Evolutionary conservation across 2,113 vertebrate genomes (phyloP).

Genomic region (Lates calcarifer): DNA sequence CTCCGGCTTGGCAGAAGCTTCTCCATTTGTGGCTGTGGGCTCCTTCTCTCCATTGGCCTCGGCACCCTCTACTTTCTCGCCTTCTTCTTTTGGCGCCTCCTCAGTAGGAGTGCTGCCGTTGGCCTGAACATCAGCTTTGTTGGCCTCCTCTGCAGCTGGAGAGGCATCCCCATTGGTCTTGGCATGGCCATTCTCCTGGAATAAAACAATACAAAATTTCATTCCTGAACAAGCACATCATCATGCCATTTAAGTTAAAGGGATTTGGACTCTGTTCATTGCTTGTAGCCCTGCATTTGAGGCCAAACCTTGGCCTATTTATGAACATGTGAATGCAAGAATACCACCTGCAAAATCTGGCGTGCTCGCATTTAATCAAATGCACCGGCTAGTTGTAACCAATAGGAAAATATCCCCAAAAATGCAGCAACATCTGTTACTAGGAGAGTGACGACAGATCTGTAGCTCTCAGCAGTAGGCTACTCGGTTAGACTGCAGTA

Average conservation of each 20-base stretch:
- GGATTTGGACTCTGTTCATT: neutral
- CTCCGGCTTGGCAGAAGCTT: constrained; percentile 79
- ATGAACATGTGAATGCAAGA: neutral
- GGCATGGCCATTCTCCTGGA: constrained; percentile 92
- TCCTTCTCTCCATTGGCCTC: constrained; percentile 83
- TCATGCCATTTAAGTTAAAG: neutral
- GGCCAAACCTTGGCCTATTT: neutral
- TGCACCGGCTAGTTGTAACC: constrained; percentile 32
- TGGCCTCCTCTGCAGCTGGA: constrained; percentile 86
- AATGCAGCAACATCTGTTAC: constrained; percentile 82
- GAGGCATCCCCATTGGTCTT: constrained; percentile 88
- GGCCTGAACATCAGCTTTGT: constrained; percentile 89
- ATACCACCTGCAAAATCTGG: neutral
- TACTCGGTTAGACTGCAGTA: constrained; percentile 50
- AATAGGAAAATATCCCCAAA: constrained; percentile 69
- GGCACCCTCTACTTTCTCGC: constrained; percentile 73
- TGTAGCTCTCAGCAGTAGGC: constrained; percentile 67
- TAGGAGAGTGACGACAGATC: constrained; percentile 81
- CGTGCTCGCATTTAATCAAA: constrained; percentile 36
- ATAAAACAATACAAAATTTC: neutral
- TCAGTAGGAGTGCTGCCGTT: constrained; percentile 91
- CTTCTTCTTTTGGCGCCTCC: constrained; percentile 83
- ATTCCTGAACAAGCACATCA: constrained; percentile 11
- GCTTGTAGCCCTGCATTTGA: neutral
- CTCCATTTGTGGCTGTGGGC: constrained; percentile 86